Conservation (phyloP, 2,888 invertebrate species). For the Cybosia mesomella region DNA sequence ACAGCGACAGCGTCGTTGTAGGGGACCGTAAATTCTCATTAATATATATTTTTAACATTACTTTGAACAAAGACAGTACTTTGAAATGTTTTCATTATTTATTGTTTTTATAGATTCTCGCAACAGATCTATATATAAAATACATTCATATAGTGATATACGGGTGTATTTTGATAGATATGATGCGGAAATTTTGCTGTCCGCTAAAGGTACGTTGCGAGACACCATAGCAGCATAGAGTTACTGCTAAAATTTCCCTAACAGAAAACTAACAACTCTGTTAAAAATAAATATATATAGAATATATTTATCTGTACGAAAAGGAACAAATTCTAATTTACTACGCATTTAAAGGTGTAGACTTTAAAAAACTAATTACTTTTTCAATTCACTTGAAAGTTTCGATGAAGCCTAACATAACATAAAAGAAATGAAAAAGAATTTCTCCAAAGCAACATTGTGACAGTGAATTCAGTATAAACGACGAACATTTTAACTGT, state of each 20-base stretch:
- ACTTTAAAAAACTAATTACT: background rate
- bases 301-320: background rate
- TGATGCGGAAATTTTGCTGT: too few relatives aligned
- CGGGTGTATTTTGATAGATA: too few relatives aligned
- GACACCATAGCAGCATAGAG: background rate
- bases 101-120: background rate
- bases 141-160: too few relatives aligned
- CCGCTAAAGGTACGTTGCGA: too few relatives aligned
- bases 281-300: background rate
- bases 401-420: background rate
- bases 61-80: background rate
- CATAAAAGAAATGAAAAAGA: background rate
- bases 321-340: background rate
- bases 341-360: background rate
- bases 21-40: slow-evolving; percentile 15
- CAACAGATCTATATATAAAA: too few relatives aligned
- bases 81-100: background rate
- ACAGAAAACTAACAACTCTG: background rate
- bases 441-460: background rate
- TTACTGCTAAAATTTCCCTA: background rate
- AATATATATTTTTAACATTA: background rate
- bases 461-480: background rate
- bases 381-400: background rate
- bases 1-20: slow-evolving; percentile 12
- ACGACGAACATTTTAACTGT: slow-evolving; percentile 14